Evolutionary conservation across 1,140 invertebrate genomes (phyloP).

Genomic region (Anastrepha obliqua): DNA sequence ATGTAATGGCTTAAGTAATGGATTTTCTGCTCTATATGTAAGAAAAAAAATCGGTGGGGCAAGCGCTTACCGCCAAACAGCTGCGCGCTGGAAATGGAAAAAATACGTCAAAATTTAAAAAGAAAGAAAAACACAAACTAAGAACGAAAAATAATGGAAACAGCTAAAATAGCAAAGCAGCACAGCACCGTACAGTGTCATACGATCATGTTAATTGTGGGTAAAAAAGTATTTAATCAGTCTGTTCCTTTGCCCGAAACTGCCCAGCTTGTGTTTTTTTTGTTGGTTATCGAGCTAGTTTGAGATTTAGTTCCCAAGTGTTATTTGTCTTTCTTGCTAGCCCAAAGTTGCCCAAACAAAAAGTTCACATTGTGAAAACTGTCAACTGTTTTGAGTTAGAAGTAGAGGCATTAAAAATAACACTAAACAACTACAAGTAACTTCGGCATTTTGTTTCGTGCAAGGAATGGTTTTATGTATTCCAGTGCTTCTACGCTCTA

Average conservation of each 20-base stretch:
- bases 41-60: not conserved
- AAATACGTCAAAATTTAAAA: not conserved
- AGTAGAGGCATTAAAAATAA: too few species aligned
- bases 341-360: too few species aligned
- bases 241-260: too few species aligned
- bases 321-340: too few species aligned
- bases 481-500: too few species aligned
- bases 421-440: too few species aligned
- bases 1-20: constrained; percentile 31
- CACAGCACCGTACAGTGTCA: not conserved
- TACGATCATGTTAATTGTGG: not conserved
- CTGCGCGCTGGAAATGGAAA: not conserved
- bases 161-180: not conserved
- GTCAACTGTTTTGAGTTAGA: too few species aligned
- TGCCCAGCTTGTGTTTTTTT: not conserved
- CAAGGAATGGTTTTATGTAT: too few species aligned
- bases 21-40: constrained; percentile 49
- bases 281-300: not conserved
- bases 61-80: constrained; percentile 26
- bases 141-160: not conserved
- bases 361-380: not conserved
- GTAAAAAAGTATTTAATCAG: too few species aligned
- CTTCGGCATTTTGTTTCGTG: too few species aligned
- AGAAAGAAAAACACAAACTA: not conserved
- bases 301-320: not conserved